Evolutionary conservation across 2,888 invertebrate species (phyloP).

Genomic region (Idaea dimidiata): DNA sequence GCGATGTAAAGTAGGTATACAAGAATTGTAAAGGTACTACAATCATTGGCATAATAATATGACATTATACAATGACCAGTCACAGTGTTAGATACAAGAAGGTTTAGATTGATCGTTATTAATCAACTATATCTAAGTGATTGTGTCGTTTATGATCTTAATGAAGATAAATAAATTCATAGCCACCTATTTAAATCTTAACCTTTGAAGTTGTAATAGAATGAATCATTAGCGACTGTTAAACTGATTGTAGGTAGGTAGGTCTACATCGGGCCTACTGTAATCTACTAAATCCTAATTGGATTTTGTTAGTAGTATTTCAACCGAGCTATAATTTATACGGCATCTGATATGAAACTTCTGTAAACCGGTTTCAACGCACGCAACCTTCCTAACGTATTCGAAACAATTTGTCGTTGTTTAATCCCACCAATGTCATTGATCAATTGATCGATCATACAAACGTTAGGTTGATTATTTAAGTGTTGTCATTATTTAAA

Average conservation of each 20-base stretch:
- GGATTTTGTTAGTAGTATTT: slow-evolving; percentile 25
- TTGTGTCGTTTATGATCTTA: no score
- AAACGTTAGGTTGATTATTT: slow-evolving; percentile 17
- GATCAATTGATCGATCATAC: slow-evolving; percentile 32
- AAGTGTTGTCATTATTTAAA: background rate
- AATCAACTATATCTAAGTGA: background rate
- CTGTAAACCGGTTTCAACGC: slow-evolving; percentile 20
- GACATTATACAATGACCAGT: background rate
- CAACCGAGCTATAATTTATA: slow-evolving; percentile 24
- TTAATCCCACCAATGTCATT: slow-evolving; percentile 6
- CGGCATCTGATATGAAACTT: slow-evolving; percentile 25
- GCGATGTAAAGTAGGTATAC: background rate
- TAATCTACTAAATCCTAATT: slow-evolving; percentile 18
- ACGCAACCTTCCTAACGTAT: slow-evolving; percentile 32
- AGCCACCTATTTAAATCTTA: background rate
- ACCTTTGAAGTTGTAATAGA: background rate
- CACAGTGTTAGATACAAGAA: no score
- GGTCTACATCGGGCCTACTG: background rate
- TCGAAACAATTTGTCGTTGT: slow-evolving; percentile 39
- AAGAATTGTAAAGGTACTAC: background rate
- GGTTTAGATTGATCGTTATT: no score
- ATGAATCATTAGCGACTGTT: background rate
- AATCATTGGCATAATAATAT: background rate
- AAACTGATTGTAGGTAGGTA: background rate
- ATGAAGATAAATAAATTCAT: background rate